phyloP scores from a whole-genome alignment of 2,797 vertebrate species.

The Otolemur crassicaudatus region DNA sequence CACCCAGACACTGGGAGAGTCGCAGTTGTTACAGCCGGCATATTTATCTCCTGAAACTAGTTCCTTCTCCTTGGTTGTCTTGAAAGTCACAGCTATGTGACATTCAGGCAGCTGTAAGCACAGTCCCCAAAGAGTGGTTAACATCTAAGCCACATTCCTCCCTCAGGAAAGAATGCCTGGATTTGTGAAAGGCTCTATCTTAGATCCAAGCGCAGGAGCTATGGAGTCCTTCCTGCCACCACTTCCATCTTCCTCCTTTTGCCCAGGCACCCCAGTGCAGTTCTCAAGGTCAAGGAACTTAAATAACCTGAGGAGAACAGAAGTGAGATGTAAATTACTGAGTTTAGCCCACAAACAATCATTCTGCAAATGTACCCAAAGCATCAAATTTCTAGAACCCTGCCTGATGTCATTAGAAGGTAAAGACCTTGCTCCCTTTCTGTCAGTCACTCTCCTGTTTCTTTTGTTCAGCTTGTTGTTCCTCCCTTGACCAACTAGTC shows the following conservation, averaged over 20 bases:
- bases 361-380: neutral
- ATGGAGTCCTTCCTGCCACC: neutral
- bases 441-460: neutral
- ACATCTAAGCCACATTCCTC: neutral
- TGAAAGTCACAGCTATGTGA: neutral
- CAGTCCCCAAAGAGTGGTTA: neutral
- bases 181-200: neutral
- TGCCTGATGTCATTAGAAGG: neutral
- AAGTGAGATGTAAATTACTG: neutral
- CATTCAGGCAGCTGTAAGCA: neutral
- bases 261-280: neutral
- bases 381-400: neutral
- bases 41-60: neutral
- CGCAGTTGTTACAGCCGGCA: neutral
- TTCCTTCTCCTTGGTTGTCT: neutral
- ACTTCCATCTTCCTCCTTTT: neutral
- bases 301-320: slow-evolving; percentile 30
- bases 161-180: neutral
- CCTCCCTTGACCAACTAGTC: neutral
- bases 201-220: neutral
- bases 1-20: neutral
- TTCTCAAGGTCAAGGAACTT: neutral
- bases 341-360: neutral
- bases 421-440: neutral
- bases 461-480: neutral